Evolutionary conservation across 2,797 vertebrate species (phyloP), one percentile per base, ranked within the genome.

Genomic region (Adrianichthys oophorus): DNA sequence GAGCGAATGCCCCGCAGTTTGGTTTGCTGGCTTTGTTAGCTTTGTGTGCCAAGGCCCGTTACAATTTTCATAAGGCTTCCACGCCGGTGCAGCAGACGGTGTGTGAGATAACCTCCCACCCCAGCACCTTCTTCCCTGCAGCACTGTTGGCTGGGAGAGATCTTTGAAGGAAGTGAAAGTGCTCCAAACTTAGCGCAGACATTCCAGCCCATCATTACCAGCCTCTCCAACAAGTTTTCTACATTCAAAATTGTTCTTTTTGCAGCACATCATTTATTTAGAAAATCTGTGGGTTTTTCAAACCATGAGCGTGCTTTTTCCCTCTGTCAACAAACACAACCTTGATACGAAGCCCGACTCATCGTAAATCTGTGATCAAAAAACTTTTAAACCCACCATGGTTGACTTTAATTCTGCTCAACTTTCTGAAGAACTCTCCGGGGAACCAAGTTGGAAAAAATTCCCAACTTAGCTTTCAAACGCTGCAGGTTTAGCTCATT

Each of bases 101-200:
- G 82, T 76, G 78, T 48, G 68, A 72, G 70, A 64, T 60, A 45
- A 81, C 78, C 81, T 75, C 79, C 59, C 62, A 79, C 79, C 85
- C 68, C 68, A 0, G 15, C 45, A 0, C 67, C 65, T 65, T 54
- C 65, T 78, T 75, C 76, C 71, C 57, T 14, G 5, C 57, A 42
- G 58, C 59, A 23, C n/a, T 0, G 37, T 13, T 51, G 52, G 61
- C 59, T 66, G 60, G n/a, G 62, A 55, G 15, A 19, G 40, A 41
- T 37, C 24, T 60, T 45, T 72, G 61, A 52, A 59, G 63, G 65
- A 68, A 42, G 51, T 21, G 52, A 49, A 17, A 56, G 58, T 19
- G 7, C 29, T 24, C 15, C 59, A 4, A 62, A 32, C 54, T 62
- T 41, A 4, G 6, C 46, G 68, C 62, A 21, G 56, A 64, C 57